Evolutionary conservation across 2,888 invertebrate species (phyloP), one percentile per base, ranked within the genome.

Genomic region (Torymus tubicola): DNA sequence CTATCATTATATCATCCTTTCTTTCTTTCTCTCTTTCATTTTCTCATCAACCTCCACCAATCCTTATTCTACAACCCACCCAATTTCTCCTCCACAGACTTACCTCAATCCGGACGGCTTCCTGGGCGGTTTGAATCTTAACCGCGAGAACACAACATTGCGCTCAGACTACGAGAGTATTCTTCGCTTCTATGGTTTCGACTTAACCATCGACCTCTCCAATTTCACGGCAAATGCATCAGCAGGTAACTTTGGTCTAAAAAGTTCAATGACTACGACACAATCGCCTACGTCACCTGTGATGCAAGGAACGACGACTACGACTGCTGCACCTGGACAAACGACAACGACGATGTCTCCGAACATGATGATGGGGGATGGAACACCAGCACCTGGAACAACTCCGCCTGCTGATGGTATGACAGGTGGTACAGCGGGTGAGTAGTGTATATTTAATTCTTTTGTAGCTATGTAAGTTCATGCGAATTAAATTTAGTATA

Each of bases 51-150:
- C 42, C 42, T 42, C 42, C 42, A 42, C 42, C 42, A 42, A 42
- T 42, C 42, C 42, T 42, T 1, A 8, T 1, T 42, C 42, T 42
- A 42, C 42, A 42, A 42, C 42, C 42, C 8, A 42, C 42, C 42
- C 42, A 8, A 5, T 42, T 8, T 42, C 8, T 53, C 4, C 18
- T 75, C 24, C 13, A 0, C 95, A 90, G 96, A 96, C 95, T 70
- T 96, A 96, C 88, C 95, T 96, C 86, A 95, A 96, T 81, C 95
- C 95, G 18, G 96, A 96, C 87, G 96, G 96, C 58, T 96, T 96
- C 83, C 92, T 96, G 2, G 96, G 96, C 14, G 96, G 96, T 0
- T 91, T 96, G 80, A 95, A 95, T 11, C 91, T 97, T 60, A 96
- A 95, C 90, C 94, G 95, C 82, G 95, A 95, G 86, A 95, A 96